Evolutionary conservation across 2,888 invertebrate species (phyloP).

Genomic region (Trichacis sp.): DNA sequence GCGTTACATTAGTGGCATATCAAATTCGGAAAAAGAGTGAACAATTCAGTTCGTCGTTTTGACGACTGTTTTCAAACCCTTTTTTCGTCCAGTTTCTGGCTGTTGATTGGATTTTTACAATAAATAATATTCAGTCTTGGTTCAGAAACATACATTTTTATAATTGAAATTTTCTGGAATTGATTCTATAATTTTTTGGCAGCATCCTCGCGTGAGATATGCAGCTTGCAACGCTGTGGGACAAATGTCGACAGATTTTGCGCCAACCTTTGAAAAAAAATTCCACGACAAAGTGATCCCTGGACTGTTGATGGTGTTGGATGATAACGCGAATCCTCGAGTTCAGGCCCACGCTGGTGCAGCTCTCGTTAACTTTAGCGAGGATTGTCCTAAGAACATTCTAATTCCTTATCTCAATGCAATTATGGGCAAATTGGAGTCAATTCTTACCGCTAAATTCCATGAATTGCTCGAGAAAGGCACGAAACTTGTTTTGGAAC

Average conservation of each 20-base stretch:
- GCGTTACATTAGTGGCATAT: no score
- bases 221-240: slow-evolving; percentile 99
- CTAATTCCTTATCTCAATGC: slow-evolving; percentile 90
- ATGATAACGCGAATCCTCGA: slow-evolving; percentile 91
- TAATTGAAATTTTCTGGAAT: no score
- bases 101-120: no score
- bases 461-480: slow-evolving; percentile 94
- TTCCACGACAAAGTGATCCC: slow-evolving; percentile 97
- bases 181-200: no score
- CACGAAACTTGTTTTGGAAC: slow-evolving; percentile 95
- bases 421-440: slow-evolving; percentile 91
- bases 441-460: slow-evolving; percentile 90
- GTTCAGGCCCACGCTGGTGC: slow-evolving; percentile 90
- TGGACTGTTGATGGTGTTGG: slow-evolving; percentile 87
- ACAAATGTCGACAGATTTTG: slow-evolving; percentile 99
- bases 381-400: slow-evolving; percentile 97
- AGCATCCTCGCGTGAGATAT: slow-evolving; percentile 93
- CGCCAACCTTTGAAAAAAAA: slow-evolving; percentile 96
- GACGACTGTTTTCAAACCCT: no score
- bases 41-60: no score
- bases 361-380: slow-evolving; percentile 98
- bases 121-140: no score
- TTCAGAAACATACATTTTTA: no score
- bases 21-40: no score
- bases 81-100: no score